A percentile compares a stretch with the other conserved stretches of the same genome.
Evolutionary conservation across 2,888 invertebrate species (phyloP).

Genomic region (Cantharis rustica): DNA sequence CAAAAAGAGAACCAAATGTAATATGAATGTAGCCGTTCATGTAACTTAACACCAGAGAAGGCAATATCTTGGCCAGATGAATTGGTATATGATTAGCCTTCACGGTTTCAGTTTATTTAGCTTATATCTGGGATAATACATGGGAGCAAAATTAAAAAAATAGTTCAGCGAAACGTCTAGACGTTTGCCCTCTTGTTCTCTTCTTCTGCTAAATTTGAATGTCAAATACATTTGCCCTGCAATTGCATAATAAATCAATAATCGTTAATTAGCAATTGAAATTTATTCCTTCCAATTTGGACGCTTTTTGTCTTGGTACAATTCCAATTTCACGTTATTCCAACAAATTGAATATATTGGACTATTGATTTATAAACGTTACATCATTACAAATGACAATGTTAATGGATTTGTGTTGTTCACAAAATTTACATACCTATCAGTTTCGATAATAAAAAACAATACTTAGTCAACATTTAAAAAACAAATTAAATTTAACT

Average conservation of each 20-base stretch:
- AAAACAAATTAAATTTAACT: neutral
- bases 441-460: neutral
- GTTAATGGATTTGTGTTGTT: conserved; percentile 1
- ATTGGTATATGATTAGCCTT: neutral
- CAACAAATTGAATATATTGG: neutral
- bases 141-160: neutral
- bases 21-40: too few species aligned
- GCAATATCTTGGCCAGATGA: neutral
- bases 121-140: neutral
- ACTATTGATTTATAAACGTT: neutral
- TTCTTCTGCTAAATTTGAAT: neutral
- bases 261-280: neutral
- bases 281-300: neutral
- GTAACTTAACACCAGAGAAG: neutral
- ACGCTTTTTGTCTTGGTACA: neutral
- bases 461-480: neutral
- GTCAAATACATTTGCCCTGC: neutral
- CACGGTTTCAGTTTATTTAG: neutral
- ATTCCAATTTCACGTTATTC: neutral
- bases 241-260: neutral
- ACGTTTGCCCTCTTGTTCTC: neutral
- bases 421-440: neutral
- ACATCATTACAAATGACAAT: neutral
- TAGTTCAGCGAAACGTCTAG: neutral
- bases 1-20: too few species aligned